Evolutionary conservation across 2,113 vertebrate genomes (phyloP).

Genomic region (Serilophus lunatus): DNA sequence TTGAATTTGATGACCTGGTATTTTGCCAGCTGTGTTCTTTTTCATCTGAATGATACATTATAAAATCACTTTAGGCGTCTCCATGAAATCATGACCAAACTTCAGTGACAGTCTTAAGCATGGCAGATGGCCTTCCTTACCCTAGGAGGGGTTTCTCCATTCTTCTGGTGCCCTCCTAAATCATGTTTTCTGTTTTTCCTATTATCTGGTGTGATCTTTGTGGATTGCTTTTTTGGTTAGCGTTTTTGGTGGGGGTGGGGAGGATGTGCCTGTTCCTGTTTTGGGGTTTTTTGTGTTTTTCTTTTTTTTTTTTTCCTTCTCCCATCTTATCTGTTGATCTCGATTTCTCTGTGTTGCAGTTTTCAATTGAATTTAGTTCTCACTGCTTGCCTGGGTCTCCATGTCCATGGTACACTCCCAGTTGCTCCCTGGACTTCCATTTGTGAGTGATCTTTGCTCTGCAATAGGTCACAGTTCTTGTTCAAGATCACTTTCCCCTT

Average conservation of each 20-base stretch:
- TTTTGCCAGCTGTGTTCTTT: background rate
- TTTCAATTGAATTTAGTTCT: background rate
- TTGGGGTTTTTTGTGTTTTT: background rate
- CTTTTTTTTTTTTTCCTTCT: background rate
- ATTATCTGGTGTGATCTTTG: background rate
- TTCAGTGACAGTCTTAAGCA: no score
- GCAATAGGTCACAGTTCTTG: background rate
- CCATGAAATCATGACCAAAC: background rate
- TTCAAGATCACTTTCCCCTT: background rate
- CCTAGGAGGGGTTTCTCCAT: background rate
- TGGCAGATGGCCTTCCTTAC: background rate
- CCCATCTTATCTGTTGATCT: background rate
- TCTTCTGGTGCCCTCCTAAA: background rate
- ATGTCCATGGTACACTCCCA: fast-evolving
- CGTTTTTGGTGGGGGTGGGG: background rate
- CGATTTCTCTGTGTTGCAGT: background rate
- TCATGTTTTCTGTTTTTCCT: background rate
- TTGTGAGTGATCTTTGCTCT: background rate
- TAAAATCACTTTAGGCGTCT: background rate
- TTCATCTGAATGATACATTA: background rate
- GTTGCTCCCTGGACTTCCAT: background rate
- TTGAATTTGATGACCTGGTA: background rate
- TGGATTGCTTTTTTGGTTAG: background rate
- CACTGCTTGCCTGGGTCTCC: background rate
- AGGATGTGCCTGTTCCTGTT: no score